These are phyloP conservation scores for Prosopocoilus inquinatus DNA, from an alignment of 2,888 invertebrate genomes.

Conservation along the genomic window DNA sequence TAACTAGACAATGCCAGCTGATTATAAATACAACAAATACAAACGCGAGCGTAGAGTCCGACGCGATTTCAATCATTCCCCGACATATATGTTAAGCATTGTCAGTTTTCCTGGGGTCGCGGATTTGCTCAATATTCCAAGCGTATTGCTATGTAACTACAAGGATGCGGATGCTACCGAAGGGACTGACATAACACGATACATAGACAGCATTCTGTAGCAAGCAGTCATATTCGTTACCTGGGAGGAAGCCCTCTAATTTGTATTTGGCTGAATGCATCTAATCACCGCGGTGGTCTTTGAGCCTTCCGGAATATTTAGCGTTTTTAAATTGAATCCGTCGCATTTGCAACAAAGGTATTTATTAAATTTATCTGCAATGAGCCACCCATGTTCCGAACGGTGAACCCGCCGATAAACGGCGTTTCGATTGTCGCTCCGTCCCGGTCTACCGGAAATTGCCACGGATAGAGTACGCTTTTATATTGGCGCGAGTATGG, in stretches of 20 bases:
- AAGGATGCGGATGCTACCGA: background rate
- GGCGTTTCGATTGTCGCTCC: background rate
- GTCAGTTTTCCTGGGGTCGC: slow-evolving; percentile 32
- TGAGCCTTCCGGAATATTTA: slow-evolving; percentile 44
- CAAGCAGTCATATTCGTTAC: slow-evolving; percentile 10
- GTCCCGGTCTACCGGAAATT: background rate
- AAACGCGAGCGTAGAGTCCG: slow-evolving; percentile 37
- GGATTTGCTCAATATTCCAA: slow-evolving; percentile 39
- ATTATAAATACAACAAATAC: slow-evolving; percentile 51
- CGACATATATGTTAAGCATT: slow-evolving; percentile 40
- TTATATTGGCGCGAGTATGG: background rate
- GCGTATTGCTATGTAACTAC: slow-evolving; percentile 1
- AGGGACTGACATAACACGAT: too few relatives aligned
- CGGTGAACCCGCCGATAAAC: background rate
- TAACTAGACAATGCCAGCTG: slow-evolving; percentile 50
- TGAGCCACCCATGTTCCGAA: slow-evolving; percentile 12
- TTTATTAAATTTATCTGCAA: slow-evolving; percentile 30
- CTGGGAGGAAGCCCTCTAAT: too few relatives aligned
- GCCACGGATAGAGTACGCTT: background rate
- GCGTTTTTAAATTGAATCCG: slow-evolving; percentile 41
- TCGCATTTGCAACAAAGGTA: slow-evolving; percentile 32
- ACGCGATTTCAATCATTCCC: slow-evolving; percentile 49
- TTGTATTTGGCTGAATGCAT: too few relatives aligned
- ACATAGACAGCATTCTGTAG: slow-evolving; percentile 29
- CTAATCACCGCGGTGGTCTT: slow-evolving; percentile 5